Evolutionary conservation across 2,113 vertebrate species (phyloP), one percentile per base, ranked within the genome.

Genomic region (Eidolon helvum): DNA sequence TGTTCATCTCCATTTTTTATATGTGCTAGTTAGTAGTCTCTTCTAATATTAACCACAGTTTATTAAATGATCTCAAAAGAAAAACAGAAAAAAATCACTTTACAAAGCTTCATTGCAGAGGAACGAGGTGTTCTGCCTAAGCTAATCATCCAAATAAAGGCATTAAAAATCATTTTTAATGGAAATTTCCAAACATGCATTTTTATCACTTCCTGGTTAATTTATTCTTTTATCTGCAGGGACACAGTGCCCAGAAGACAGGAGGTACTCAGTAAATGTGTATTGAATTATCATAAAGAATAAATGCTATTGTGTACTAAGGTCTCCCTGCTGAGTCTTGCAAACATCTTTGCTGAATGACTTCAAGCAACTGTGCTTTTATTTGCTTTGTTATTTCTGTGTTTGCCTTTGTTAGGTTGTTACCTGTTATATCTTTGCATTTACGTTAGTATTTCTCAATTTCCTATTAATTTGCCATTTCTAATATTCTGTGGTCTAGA

Each of bases 81-180:
- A 75, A 93, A 94, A 53, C 48, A 90, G 30, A 28, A 78, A 63
- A 38, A 85, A 94, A 95, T 80, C 38, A 48, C 55, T 90, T 80
- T 61, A 28, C 0, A 40, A 85, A 55, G 38, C 40, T 87, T 95
- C 59, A 78, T 18, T 83, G 57, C 65, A 55, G 78, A 57, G 53
- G 30, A 80, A 77, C 5, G 38, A 95, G 14, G 18, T 26, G 61
- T 63, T 77, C 33, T 63, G 50, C 38, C 28, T 18, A 95, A 90
- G 57, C 26, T 68, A 71, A 88, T 85, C 35, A 33, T 77, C 22
- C 59, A 95, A 77, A 89, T 35, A 92, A 87, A n/a, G 50, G 26
- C 40, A 87, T 90, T 84, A 50, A 75, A 92, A 75, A 43, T 65
- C 19, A 83, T 79, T 82, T 95, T 96, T 82, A 77, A 83, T 38